These are phyloP conservation scores for Entomyzon cyanotis DNA, from an alignment of 2,113 vertebrate species.

Conservation along the genomic window DNA sequence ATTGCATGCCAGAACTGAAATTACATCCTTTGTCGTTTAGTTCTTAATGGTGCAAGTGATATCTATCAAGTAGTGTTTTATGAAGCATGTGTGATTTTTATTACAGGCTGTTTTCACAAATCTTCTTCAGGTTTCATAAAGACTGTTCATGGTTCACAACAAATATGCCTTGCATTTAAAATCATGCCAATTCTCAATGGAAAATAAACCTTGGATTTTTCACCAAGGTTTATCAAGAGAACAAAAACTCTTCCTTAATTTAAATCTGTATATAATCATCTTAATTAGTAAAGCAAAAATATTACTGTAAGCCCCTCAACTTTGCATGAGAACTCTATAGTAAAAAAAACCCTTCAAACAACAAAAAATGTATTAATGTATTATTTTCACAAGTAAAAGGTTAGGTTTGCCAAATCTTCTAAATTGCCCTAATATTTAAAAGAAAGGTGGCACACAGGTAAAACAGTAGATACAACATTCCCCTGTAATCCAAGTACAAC, in stretches of 20 bases:
- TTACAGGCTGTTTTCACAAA: slow-evolving; percentile 81
- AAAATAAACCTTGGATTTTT: slow-evolving; percentile 25
- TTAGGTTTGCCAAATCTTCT: neutral
- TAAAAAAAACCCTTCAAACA: neutral
- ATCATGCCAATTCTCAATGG: slow-evolving; percentile 41
- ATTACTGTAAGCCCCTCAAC: neutral
- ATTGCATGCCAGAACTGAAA: slow-evolving; percentile 85
- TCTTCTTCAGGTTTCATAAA: slow-evolving; percentile 76
- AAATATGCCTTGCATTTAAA: slow-evolving; percentile 61
- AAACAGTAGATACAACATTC: neutral
- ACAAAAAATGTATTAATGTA: neutral
- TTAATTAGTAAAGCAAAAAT: neutral
- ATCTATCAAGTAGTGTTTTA: slow-evolving; percentile 86
- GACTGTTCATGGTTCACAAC: slow-evolving; percentile 67
- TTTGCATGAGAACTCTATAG: neutral
- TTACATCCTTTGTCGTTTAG: slow-evolving; percentile 87
- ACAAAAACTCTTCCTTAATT: neutral
- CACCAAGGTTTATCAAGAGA: neutral
- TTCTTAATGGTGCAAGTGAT: slow-evolving; percentile 88
- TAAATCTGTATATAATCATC: neutral
- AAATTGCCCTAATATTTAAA: neutral
- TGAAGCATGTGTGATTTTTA: slow-evolving; percentile 81
- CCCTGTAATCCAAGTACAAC: neutral
- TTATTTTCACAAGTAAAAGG: neutral
- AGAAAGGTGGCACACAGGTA: neutral